A percentile compares a stretch with the other conserved stretches of the same genome.
Evolutionary conservation across 2,888 invertebrate species (phyloP).

Genomic region (Balanococcus diminutus): DNA sequence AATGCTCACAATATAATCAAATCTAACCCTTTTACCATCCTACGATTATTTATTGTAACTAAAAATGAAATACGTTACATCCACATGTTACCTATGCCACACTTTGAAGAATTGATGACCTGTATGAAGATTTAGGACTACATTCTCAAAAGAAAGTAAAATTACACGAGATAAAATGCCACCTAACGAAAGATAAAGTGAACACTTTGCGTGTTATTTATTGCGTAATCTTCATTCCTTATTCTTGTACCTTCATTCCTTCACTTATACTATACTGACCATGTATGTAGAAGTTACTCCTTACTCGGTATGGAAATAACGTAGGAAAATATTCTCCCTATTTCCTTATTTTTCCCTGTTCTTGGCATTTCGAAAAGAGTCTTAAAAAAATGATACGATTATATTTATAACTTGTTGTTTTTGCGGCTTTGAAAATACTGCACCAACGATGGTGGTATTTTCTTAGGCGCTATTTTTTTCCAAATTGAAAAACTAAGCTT

Average conservation of each 20-base stretch:
- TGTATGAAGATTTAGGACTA: neutral
- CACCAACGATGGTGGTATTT: neutral
- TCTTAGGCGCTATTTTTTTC: slow-evolving; percentile 14
- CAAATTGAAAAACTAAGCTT: slow-evolving; percentile 22
- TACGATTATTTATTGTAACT: neutral
- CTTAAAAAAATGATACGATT: neutral
- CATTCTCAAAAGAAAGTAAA: neutral
- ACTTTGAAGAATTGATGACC: neutral
- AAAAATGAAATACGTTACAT: neutral
- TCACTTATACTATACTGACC: neutral
- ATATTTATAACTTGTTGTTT: neutral
- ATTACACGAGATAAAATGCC: neutral
- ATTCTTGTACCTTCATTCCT: neutral
- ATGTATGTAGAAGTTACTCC: neutral
- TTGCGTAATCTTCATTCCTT: neutral
- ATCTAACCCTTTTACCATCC: neutral
- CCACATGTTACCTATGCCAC: neutral
- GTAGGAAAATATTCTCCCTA: neutral
- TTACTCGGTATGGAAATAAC: neutral
- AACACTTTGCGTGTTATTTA: neutral
- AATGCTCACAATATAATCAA: neutral
- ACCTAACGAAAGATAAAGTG: neutral
- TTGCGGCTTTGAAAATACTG: neutral
- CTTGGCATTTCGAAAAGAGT: neutral
- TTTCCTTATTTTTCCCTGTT: neutral